Conservation (phyloP, 2,113 vertebrate species). For the Triplophysa tibetana region DNA sequence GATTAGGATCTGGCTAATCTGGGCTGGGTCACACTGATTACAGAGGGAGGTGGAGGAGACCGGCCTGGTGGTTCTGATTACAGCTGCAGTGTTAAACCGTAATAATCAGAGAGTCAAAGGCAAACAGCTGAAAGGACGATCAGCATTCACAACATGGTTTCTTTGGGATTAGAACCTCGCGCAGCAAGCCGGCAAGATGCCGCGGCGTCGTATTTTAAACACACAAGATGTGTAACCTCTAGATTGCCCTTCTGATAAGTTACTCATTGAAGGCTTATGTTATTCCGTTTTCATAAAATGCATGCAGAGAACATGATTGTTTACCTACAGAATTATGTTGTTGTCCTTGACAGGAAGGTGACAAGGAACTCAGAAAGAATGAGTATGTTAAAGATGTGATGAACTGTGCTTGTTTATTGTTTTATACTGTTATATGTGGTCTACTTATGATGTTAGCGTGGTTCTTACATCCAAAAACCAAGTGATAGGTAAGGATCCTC, state of each 20-base stretch:
- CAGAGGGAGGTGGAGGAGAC: slow-evolving; percentile 23
- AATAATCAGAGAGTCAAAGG: slow-evolving; percentile 32
- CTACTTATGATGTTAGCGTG: too few species aligned
- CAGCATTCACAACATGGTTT: slow-evolving; percentile 10
- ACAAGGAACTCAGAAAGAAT: neutral
- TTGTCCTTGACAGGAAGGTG: neutral
- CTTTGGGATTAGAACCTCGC: slow-evolving; percentile 23
- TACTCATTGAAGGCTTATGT: neutral
- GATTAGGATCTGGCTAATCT: slow-evolving; percentile 39
- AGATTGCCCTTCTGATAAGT: slow-evolving; percentile 39
- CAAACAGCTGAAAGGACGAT: slow-evolving; percentile 29
- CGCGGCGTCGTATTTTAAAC: neutral
- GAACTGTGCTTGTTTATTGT: too few species aligned
- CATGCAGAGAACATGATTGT: neutral
- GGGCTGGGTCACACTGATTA: slow-evolving; percentile 33
- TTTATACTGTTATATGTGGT: too few species aligned
- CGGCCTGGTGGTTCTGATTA: slow-evolving; percentile 39
- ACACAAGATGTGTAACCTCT: slow-evolving; percentile 25
- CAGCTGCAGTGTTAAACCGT: slow-evolving; percentile 19
- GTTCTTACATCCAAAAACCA: too few species aligned
- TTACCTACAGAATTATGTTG: neutral
- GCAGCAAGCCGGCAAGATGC: slow-evolving; percentile 7
- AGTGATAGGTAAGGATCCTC: too few species aligned
- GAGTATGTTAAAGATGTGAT: neutral
- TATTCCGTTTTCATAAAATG: neutral